Evolutionary conservation across 2,888 invertebrate species (phyloP).

Genomic region (Drosophila pegasa): DNA sequence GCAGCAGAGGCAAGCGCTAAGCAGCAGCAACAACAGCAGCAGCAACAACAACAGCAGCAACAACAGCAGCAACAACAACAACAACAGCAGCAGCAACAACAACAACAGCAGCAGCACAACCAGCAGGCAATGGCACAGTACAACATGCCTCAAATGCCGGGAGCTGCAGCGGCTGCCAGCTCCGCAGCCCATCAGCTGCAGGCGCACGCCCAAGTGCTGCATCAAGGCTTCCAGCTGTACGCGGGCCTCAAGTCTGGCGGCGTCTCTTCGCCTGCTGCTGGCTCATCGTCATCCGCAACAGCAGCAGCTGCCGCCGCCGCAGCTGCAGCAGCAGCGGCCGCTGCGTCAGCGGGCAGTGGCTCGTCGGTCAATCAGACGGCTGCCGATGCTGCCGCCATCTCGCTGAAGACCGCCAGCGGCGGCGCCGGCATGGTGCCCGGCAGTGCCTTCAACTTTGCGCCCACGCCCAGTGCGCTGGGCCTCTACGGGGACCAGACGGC

Average conservation of each 20-base stretch:
- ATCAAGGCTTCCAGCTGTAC: conserved; percentile 87
- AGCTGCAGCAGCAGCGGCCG: conserved; percentile 34
- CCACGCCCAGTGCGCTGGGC: conserved; percentile 87
- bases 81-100: conserved; percentile 47
- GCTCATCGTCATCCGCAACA: conserved; percentile 54
- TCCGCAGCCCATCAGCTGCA: conserved; percentile 73
- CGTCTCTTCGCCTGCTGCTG: conserved; percentile 71
- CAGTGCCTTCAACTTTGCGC: conserved; percentile 94
- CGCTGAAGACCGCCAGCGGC: conserved; percentile 88
- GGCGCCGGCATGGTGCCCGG: conserved; percentile 89
- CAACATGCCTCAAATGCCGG: conserved; percentile 70
- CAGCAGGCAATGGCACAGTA: conserved; percentile 64
- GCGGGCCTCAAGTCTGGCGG: conserved; percentile 86
- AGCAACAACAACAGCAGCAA: conserved; percentile 57
- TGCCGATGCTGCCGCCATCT: conserved; percentile 85
- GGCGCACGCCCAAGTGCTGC: conserved; percentile 81
- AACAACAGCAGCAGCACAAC: conserved; percentile 61
- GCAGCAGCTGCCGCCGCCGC: conserved; percentile 67
- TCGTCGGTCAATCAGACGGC: conserved; percentile 54
- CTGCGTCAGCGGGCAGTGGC: conserved; percentile 20
- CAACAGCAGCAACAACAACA: conserved; percentile 61
- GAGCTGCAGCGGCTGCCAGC: conserved; percentile 75
- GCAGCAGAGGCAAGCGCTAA: conserved; percentile 76
- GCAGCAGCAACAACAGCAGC: conserved; percentile 58
- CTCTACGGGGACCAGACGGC: conserved; percentile 81